Evolutionary conservation across 2,888 invertebrate species (phyloP).

Genomic region (Tipula confusa): DNA sequence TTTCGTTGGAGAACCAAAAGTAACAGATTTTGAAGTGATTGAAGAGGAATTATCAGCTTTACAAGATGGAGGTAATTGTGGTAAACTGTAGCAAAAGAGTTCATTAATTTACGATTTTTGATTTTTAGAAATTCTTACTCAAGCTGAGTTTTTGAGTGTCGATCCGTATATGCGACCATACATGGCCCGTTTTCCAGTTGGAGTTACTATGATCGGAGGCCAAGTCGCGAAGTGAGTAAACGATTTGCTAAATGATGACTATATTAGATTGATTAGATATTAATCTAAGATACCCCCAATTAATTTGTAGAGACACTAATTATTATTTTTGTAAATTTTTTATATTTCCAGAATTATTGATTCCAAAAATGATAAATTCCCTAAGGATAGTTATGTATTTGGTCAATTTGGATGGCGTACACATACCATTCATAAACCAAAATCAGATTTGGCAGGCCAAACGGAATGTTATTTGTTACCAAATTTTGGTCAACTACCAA

Average conservation of each 20-base stretch:
- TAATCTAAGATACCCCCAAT: too few species aligned
- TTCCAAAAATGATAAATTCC: conserved; percentile 61
- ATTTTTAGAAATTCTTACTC: conserved; percentile 63
- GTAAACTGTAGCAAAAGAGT: too few species aligned
- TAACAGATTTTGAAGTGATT: conserved; percentile 60
- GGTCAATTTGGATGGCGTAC: conserved; percentile 66
- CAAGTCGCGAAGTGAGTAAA: conserved; percentile 58
- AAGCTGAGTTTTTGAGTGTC: conserved; percentile 65
- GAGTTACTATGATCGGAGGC: conserved; percentile 63
- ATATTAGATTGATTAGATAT: too few species aligned
- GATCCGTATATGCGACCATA: conserved; percentile 68
- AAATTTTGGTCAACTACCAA: conserved; percentile 56
- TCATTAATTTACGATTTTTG: conserved; percentile 34
- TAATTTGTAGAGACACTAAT: too few species aligned
- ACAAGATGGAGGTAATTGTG: conserved; percentile 68
- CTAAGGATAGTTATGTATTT: conserved; percentile 60
- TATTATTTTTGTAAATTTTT: neutral
- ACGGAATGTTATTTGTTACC: conserved; percentile 46
- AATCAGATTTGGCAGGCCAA: neutral
- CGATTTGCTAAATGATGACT: too few species aligned
- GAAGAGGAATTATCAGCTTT: conserved; percentile 63
- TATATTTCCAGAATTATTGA: conserved; percentile 66
- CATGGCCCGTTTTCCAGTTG: conserved; percentile 54
- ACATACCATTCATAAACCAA: conserved; percentile 49
- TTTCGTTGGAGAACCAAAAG: conserved; percentile 64